Conservation (phyloP, 2,888 invertebrate species). For the Cheilosia soror region DNA sequence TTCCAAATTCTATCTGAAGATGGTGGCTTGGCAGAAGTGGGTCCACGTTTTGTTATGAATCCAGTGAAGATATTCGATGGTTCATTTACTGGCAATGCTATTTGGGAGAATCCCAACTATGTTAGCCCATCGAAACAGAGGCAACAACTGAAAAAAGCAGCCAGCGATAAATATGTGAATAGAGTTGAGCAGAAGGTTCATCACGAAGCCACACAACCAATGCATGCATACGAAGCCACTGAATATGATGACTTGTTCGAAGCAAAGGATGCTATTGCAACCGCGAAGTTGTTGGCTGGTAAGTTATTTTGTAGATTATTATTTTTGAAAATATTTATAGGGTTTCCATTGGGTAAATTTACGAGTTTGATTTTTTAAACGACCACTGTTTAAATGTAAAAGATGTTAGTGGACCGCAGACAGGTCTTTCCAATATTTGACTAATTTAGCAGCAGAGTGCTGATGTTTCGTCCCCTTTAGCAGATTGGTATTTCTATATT, state of each 20-base stretch:
- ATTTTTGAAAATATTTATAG: no score
- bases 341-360: not conserved
- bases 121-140: constrained; percentile 95
- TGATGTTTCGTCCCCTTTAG: no score
- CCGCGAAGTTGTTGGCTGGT: constrained; percentile 85
- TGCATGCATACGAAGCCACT: constrained; percentile 89
- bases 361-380: no score
- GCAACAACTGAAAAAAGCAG: constrained; percentile 87
- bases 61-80: constrained; percentile 97
- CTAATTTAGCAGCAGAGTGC: no score
- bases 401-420: no score
- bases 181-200: constrained; percentile 92
- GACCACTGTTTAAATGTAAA: no score
- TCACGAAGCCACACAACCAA: constrained; percentile 89
- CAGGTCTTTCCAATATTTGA: no score
- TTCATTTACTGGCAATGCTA: constrained; percentile 95
- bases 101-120: constrained; percentile 97
- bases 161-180: constrained; percentile 90
- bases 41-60: constrained; percentile 93
- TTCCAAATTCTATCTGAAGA: constrained; percentile 98
- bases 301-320: constrained; percentile 48
- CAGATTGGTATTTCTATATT: no score
- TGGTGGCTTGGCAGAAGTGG: constrained; percentile 97
- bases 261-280: constrained; percentile 87
- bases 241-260: constrained; percentile 90